These are phyloP conservation scores for Drosophila arawakana DNA, from an alignment of 1,140 invertebrate genomes.

Conservation along the genomic window DNA sequence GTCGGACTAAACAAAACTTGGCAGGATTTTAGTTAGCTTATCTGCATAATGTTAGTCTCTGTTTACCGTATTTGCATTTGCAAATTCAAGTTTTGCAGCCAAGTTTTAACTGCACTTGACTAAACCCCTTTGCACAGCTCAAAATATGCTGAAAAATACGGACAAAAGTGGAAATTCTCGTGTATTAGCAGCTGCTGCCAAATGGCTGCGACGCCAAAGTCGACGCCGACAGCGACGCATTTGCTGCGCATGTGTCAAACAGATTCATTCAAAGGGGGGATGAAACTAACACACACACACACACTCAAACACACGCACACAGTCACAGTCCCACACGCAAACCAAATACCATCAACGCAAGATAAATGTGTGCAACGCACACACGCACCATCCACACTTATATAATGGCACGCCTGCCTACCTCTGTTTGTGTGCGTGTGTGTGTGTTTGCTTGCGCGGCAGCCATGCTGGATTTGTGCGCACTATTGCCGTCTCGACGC, in stretches of 20 bases:
- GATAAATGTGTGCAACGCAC: conserved; percentile 32
- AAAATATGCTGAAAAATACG: conserved; percentile 4
- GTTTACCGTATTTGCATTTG: conserved; percentile 44
- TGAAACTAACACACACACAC: conserved; percentile 27
- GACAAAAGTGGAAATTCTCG: conserved; percentile 8
- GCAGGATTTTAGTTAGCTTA: conserved; percentile 17
- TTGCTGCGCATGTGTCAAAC: conserved; percentile 31
- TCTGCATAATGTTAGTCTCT: conserved; percentile 22
- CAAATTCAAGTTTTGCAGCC: conserved; percentile 53
- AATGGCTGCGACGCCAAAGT: conserved; percentile 26
- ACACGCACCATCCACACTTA: conserved; percentile 12
- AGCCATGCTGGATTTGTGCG: conserved; percentile 47
- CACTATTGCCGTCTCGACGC: conserved; percentile 17
- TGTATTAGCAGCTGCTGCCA: conserved; percentile 41
- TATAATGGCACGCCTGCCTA: neutral
- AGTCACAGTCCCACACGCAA: neutral
- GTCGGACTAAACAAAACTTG: neutral
- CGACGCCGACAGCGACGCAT: conserved; percentile 22
- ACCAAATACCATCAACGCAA: conserved; percentile 2
- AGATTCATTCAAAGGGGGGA: conserved; percentile 9
- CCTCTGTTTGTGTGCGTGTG: neutral
- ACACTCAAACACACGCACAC: conserved; percentile 14
- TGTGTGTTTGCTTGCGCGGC: conserved; percentile 9
- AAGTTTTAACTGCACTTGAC: conserved; percentile 71
- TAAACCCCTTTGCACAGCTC: conserved; percentile 41